Percentiles rank a stretch among this genome's conserved stretches.
These are phyloP conservation scores for Drosophila rellima DNA, from an alignment of 2,888 invertebrate genomes.

Conservation along the genomic window DNA sequence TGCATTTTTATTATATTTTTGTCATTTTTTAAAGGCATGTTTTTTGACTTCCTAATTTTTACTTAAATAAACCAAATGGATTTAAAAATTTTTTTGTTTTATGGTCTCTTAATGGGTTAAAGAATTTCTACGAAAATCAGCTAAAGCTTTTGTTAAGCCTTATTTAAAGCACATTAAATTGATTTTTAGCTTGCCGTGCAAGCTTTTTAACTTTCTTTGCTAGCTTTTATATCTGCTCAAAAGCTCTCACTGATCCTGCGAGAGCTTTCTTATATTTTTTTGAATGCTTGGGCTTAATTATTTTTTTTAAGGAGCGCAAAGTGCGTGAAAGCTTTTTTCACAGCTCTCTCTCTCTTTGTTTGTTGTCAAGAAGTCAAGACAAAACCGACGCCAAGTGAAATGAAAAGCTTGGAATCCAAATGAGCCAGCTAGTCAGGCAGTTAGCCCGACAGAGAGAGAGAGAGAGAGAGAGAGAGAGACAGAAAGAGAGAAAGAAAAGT, in stretches of 20 bases:
- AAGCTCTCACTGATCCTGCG: background rate
- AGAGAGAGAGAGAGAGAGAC: slow-evolving; percentile 40
- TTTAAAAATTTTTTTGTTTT: too few relatives aligned
- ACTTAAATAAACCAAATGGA: too few relatives aligned
- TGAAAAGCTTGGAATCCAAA: slow-evolving; percentile 37
- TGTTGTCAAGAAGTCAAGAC: background rate
- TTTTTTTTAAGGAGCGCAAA: too few relatives aligned
- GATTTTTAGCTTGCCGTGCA: too few relatives aligned
- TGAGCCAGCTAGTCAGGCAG: slow-evolving; percentile 51
- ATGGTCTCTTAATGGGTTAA: too few relatives aligned
- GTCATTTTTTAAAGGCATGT: too few relatives aligned
- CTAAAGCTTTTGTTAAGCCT: background rate
- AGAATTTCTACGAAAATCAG: too few relatives aligned
- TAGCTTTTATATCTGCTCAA: background rate
- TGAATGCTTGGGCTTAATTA: too few relatives aligned
- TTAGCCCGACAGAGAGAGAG: slow-evolving; percentile 14
- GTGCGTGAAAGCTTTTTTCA: background rate
- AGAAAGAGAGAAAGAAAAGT: slow-evolving; percentile 30
- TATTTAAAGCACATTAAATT: background rate
- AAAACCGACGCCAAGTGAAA: slow-evolving; percentile 18
- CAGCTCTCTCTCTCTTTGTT: background rate
- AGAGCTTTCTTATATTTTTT: too few relatives aligned
- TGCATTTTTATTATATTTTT: too few relatives aligned
- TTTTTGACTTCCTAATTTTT: too few relatives aligned
- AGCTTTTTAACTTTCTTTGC: background rate